Evolutionary conservation across 2,888 invertebrate species (phyloP).

Genomic region (Tipula lateralis): DNA sequence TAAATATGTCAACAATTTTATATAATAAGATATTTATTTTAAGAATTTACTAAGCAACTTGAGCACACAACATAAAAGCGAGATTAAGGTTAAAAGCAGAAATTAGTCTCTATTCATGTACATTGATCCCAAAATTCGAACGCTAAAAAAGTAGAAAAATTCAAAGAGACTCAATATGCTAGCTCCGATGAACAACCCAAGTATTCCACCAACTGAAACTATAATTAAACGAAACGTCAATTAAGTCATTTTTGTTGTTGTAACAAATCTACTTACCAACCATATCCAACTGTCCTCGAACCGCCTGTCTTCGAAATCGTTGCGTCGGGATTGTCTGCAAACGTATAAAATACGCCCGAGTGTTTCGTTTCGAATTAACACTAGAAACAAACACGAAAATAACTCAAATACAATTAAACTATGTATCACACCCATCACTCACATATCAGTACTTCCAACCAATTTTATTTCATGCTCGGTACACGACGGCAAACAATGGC

Average conservation of each 20-base stretch:
- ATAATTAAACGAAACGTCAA: constrained; percentile 32
- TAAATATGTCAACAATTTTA: too few species aligned
- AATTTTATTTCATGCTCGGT: constrained; percentile 61
- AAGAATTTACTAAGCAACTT: too few species aligned
- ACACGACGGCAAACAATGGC: constrained; percentile 66
- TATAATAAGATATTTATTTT: too few species aligned
- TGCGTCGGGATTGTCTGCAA: constrained; percentile 46
- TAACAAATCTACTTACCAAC: constrained; percentile 36
- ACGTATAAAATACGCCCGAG: constrained; percentile 29
- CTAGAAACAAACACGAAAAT: neutral
- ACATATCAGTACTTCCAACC: constrained; percentile 35
- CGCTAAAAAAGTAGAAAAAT: constrained; percentile 54
- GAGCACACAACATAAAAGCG: too few species aligned
- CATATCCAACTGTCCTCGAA: constrained; percentile 48
- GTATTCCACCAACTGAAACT: constrained; percentile 58
- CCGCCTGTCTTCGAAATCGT: constrained; percentile 51
- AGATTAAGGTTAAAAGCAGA: neutral
- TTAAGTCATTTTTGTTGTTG: neutral
- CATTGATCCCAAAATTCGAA: constrained; percentile 12
- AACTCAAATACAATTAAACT: too few species aligned
- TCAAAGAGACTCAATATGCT: constrained; percentile 58
- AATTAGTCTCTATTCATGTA: neutral
- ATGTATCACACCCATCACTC: too few species aligned
- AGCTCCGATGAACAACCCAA: constrained; percentile 57
- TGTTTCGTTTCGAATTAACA: neutral